Evolutionary conservation across 2,113 vertebrate genomes (phyloP), one percentile per base, ranked within the genome.

Genomic region (Lontra canadensis): DNA sequence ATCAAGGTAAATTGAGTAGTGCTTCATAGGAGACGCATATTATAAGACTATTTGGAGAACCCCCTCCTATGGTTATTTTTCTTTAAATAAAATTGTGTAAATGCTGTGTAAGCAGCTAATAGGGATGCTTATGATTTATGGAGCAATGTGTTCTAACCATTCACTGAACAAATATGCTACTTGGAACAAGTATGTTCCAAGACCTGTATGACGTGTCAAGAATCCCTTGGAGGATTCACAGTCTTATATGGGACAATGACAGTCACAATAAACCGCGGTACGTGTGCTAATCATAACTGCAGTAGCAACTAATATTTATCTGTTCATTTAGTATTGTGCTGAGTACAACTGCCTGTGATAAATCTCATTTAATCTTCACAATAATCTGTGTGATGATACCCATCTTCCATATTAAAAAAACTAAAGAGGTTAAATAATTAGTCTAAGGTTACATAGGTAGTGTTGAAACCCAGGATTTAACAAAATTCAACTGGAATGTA

Each of bases 311-410:
- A 76, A 81, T 90, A 69, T 63, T 86, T 89, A 79, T 73, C 52
- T 17, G 78, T 94, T 92, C 67, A 52, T 83, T 95, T 94, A 74
- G 52, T 55, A 76, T 18, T 90, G 49, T 69, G 4, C 88, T 73
- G 73, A 93, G 61, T 67, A 21, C 21, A 71, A 23, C 8, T 94
- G 25, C 55, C 73, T 89, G 1, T 80, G 81, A 82, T 87, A 31
- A 47, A 55, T 67, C 42, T 94, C 89, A 95, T 42, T 89, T 95
- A 76, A 94, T 82, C 79, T 92, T 92, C 83, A 36, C 17, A 86
- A 55, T 67, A 65, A 89, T 65, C 90, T 94, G 57, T 42, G 26
- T 71, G 49, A 71, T 71, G 14, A 47, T 36, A 91, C 1, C 36
- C 29, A 87, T 63, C 96, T 95, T 93, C 69, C 44, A 55, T 17